Base-by-base conservation (phyloP, 2,888 invertebrate genomes). In the Blomia tropicalis region DNA sequence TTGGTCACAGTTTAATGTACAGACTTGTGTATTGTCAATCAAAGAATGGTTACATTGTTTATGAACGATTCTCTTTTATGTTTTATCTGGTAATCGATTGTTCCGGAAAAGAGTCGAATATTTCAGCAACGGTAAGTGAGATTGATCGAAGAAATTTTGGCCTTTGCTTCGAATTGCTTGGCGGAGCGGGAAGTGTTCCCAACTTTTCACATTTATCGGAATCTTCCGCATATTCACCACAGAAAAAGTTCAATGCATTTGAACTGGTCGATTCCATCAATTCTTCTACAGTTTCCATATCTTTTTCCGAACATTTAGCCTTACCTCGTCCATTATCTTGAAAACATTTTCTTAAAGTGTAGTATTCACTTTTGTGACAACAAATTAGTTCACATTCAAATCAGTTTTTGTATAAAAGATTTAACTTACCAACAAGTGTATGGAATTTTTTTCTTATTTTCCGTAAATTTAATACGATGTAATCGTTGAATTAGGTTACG, bases 151-250 rank as follows among this genome's bases (percentile, higher is more conserved):
- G 31, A 29, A 30, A 54, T 25, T 61, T 61, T 7, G 31, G 61
- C 14, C 43, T 30, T 14, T 19, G n/a, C 54, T 54, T 53, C 14
- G 2, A 14, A 19, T 11, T 19, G 5, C 22, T 19, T 22, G 56
- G 32, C 2, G 29, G 29, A 17, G 29, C 22, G 17, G 41, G 27
- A 4, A 54, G 7, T 43, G 53, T 31, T 1, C 61, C 61, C 32
- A 61, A 43, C 43, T 61, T 61, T 17, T 61, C 31, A 19, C 61
- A 61, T 29, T 61, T 61, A 29, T 61, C 61, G 27, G 36, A 36
- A 29, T 61, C 61, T 17, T 61, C 61, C 2, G 61, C 61, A 43
- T 61, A 61, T 41, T 61, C 61, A 29, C 61, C 61, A 25, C 61
- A 61, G n/a, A 61, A 61, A 32, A 61, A 53, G 23, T 61, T 53